Evolutionary conservation across 1,140 invertebrate genomes (phyloP).

Genomic region (Phenacoccus solenopsis): DNA sequence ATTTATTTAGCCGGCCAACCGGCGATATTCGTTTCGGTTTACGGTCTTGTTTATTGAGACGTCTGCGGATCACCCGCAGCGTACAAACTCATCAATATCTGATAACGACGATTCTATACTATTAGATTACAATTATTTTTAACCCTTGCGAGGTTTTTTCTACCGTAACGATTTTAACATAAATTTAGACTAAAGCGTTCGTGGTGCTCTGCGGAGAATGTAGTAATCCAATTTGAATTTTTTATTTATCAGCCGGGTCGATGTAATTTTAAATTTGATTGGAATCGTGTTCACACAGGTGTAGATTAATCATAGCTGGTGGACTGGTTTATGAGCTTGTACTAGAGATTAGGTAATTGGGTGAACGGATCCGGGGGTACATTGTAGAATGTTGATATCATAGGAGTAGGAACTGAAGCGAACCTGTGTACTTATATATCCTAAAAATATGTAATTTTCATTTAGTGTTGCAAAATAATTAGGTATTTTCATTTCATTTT

Average conservation of each 20-base stretch:
- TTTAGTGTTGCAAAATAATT: too few species aligned
- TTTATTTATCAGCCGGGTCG: not conserved
- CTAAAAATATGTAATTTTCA: too few species aligned
- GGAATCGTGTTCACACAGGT: too few species aligned
- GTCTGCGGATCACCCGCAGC: slow-evolving; percentile 12
- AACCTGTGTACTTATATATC: too few species aligned
- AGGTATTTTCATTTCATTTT: too few species aligned
- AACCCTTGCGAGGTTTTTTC: not conserved
- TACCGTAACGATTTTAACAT: not conserved
- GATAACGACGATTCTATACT: slow-evolving; percentile 13
- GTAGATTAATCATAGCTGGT: too few species aligned
- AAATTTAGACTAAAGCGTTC: too few species aligned
- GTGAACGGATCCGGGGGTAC: too few species aligned
- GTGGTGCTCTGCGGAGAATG: not conserved
- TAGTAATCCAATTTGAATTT: not conserved
- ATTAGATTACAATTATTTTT: slow-evolving; percentile 17
- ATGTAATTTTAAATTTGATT: not conserved
- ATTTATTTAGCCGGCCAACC: not conserved
- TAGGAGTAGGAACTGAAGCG: too few species aligned
- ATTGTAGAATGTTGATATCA: too few species aligned
- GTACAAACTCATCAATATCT: slow-evolving; percentile 15
- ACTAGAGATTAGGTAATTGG: too few species aligned
- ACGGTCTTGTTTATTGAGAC: slow-evolving; percentile 14
- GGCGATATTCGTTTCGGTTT: not conserved
- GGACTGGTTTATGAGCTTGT: too few species aligned